phyloP scores from a whole-genome alignment of 2,888 invertebrate species.

The Drosophila rubida region DNA sequence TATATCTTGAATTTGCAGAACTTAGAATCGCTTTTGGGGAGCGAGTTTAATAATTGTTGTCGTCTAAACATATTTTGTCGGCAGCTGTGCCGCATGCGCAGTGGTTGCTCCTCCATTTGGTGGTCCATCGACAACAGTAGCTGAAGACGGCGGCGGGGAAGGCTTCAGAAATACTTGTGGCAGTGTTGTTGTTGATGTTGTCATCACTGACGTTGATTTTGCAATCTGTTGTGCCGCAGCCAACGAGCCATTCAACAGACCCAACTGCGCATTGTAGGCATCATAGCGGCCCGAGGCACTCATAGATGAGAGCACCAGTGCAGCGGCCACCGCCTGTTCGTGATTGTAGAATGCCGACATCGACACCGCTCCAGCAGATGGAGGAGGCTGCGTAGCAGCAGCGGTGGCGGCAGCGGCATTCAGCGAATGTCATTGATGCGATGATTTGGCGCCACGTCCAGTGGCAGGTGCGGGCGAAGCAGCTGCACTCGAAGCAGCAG shows the following conservation, averaged over 20 bases:
- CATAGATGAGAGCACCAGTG: conserved; percentile 81
- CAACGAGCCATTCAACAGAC: conserved; percentile 56
- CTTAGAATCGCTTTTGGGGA: conserved; percentile 35
- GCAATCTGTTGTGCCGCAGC: conserved; percentile 34
- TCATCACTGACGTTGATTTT: conserved; percentile 3
- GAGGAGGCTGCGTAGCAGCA: conserved; percentile 59
- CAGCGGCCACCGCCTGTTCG: conserved; percentile 82
- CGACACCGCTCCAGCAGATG: conserved; percentile 43
- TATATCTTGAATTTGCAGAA: conserved; percentile 14
- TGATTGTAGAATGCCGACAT: conserved; percentile 82
- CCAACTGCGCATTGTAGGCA: conserved; percentile 55
- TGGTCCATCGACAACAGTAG: conserved; percentile 29
- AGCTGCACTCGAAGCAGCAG: neutral
- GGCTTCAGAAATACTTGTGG: conserved; percentile 78
- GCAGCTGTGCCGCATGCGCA: conserved; percentile 45
- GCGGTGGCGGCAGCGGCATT: conserved; percentile 60
- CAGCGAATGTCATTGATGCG: conserved; percentile 79
- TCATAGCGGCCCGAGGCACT: conserved; percentile 64
- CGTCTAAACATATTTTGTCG: conserved; percentile 65
- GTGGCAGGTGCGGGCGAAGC: neutral
- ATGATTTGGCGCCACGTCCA: conserved; percentile 28
- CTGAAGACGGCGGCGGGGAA: conserved; percentile 55
- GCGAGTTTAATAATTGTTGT: conserved; percentile 19
- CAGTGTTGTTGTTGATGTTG: conserved; percentile 57
- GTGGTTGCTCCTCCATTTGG: conserved; percentile 10